Conservation (phyloP, 2,888 invertebrate species). For the Ctena decussata region DNA sequence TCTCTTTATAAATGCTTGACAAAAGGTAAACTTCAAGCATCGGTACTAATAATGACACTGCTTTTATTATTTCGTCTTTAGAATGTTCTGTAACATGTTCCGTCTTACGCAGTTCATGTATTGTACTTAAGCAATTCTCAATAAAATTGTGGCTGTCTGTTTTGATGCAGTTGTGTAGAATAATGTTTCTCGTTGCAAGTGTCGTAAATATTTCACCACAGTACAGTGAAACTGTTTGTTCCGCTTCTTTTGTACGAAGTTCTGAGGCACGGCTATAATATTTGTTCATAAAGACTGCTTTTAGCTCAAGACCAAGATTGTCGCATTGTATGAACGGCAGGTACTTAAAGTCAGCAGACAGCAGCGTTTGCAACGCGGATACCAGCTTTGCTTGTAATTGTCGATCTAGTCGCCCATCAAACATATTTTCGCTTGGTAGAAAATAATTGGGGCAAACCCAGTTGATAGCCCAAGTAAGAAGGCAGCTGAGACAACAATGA, state of each 20-base stretch:
- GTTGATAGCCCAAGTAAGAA: background rate
- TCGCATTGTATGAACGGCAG: background rate
- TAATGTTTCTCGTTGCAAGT: background rate
- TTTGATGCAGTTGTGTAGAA: background rate
- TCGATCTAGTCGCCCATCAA: background rate
- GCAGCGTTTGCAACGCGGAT: background rate
- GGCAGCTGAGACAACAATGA: background rate
- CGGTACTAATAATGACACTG: background rate
- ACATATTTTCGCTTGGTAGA: slow-evolving; percentile 9
- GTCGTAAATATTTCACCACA: background rate
- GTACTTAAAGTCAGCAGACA: background rate
- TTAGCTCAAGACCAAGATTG: background rate
- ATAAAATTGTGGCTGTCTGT: background rate
- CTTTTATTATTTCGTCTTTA: background rate
- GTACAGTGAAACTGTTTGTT: background rate
- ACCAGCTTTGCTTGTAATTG: background rate
- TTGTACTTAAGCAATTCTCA: background rate
- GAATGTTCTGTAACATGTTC: background rate
- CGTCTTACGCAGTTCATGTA: background rate
- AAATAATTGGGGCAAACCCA: slow-evolving; percentile 2
- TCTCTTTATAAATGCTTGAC: background rate
- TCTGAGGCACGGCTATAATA: background rate
- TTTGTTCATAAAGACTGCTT: background rate
- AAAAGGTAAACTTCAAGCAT: background rate
- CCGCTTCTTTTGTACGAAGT: background rate